Base-by-base conservation (phyloP, 2,797 vertebrate genomes). In the Otus scops region DNA sequence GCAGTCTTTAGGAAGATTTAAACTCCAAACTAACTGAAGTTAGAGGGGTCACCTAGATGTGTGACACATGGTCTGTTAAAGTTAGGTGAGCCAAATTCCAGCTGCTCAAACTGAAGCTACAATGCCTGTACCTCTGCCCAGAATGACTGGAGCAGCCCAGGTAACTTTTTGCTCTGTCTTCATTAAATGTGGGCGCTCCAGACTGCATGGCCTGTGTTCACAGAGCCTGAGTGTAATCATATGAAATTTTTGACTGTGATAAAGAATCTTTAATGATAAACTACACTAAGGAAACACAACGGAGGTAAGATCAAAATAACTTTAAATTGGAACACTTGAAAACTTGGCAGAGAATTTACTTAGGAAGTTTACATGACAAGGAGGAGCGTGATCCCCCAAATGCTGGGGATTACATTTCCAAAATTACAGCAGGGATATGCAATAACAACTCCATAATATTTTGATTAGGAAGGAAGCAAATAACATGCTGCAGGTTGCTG, bases 391-490 rank as follows among this genome's bases (percentile, higher is more conserved):
- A 90, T 95, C 69, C 88, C 88, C 47, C 83, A 88, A 90, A 94
- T 81, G 85, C 70, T 90, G 41, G 38, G 85, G 50, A 78, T 92
- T 90, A 85, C 53, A 28, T 90, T 90, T 95, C 88, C 88, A 93
- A 54, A 92, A 84, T 71, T 93, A 69, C 88, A 92, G 80, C 73
- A 87, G 51, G n/a, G 34, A 65, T 76, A 76, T 82, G 79, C 54
- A 96, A 59, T 88, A 94, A 96, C 89, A 86, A 38, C 38, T 93
- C 76, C 93, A 89, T 89, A 95, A 94, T 92, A 76, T 95, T 95
- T 95, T 90, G 83, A 90, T 93, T 93, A 82, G 56, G 68, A 93
- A 93, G 85, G 63, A 96, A 93, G 68, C 51, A 94, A 96, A 94
- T 92, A 90, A 68, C 74, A 86, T 93, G 88, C 51, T 88, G 63